Base-by-base conservation (phyloP, 2,797 vertebrate species). In the Podargus strigoides region DNA sequence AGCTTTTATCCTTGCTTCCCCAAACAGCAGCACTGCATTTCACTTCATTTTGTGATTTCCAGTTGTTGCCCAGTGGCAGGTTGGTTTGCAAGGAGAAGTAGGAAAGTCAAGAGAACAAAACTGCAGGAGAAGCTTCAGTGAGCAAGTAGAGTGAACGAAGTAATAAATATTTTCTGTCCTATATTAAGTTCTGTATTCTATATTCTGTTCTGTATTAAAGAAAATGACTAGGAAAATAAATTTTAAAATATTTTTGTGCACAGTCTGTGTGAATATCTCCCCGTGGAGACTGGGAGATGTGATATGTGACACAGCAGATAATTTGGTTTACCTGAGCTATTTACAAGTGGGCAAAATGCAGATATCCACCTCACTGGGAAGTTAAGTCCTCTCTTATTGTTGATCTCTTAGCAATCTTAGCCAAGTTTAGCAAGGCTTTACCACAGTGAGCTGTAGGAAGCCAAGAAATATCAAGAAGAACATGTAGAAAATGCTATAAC, bases 1-100 rank as follows among this genome's bases (percentile, higher is more conserved):
- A 67, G 85, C 56, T 79, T 94, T 94, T 88, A 74, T 44, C 28
- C 36, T 70, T 37, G 28, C 55, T 77, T 58, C 56, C 74, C 59
- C 21, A 2, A 83, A 22, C 2, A 68, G 39, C 83, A 87, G 77
- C 52, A 24, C 58, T 3, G 7, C 70, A 60, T 87, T 70, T 58
- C 81, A 50, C 63, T 90, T 87, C 30, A 55, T 32, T 79, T 85
- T 15, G 6, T 2, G 24, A 27, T 76, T 93, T 85, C 22, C 81
- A 50, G 22, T 28, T 27, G 58, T 69, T 85, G 26, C 41, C 77
- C 46, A 5, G 34, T 39, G 58, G 23, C 47, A 74, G 41, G 14
- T 20, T 70, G 59, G 28, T 14, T 5, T 70, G 49, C 46, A 58
- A 79, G 28, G 24, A 67, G 55, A 46, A 74, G 37, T 6, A 74